phyloP scores from a whole-genome alignment of 2,113 vertebrate genomes.

The Xenopus laevis region DNA sequence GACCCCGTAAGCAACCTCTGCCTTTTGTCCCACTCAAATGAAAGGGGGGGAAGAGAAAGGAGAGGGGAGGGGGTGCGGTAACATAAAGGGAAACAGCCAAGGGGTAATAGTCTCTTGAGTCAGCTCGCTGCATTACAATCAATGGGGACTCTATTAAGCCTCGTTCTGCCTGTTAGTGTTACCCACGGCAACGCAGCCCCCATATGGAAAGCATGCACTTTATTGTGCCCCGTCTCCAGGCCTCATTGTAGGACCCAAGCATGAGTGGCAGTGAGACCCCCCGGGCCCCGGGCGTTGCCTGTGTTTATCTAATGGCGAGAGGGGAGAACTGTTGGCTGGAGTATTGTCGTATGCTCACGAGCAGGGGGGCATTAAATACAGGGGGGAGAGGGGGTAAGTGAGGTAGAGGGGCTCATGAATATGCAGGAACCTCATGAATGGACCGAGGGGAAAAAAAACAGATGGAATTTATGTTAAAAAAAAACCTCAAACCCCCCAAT shows the following conservation, averaged over 20 bases:
- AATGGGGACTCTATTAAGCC: slow-evolving; percentile 99
- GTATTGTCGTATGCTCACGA: slow-evolving; percentile 60
- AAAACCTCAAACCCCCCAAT: slow-evolving; percentile 53
- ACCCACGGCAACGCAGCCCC: slow-evolving; percentile 93
- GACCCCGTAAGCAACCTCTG: slow-evolving; percentile 57
- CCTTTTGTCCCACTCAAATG: slow-evolving; percentile 53
- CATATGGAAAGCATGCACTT: slow-evolving; percentile 91
- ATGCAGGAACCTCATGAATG: slow-evolving; percentile 63
- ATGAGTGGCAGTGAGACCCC: slow-evolving; percentile 85
- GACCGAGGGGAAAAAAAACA: slow-evolving; percentile 74
- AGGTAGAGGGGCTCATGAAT: slow-evolving; percentile 95
- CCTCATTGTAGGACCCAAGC: no score
- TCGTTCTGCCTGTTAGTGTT: slow-evolving; percentile 99
- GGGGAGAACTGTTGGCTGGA: slow-evolving; percentile 51
- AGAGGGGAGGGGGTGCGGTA: no score
- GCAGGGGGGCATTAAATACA: background rate
- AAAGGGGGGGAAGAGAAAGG: slow-evolving; percentile 39
- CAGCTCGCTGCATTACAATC: slow-evolving; percentile 99
- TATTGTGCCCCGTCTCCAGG: slow-evolving; percentile 73
- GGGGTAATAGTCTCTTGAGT: slow-evolving; percentile 82
- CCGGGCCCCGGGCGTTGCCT: slow-evolving; percentile 98
- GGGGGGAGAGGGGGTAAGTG: slow-evolving; percentile 12
- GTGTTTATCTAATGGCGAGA: slow-evolving; percentile 93
- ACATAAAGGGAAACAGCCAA: slow-evolving; percentile 66
- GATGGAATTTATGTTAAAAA: slow-evolving; percentile 78